Percentiles rank a stretch among this genome's conserved stretches.
Conservation (phyloP, 2,113 vertebrate species). For the Mastomys natalensis region DNA sequence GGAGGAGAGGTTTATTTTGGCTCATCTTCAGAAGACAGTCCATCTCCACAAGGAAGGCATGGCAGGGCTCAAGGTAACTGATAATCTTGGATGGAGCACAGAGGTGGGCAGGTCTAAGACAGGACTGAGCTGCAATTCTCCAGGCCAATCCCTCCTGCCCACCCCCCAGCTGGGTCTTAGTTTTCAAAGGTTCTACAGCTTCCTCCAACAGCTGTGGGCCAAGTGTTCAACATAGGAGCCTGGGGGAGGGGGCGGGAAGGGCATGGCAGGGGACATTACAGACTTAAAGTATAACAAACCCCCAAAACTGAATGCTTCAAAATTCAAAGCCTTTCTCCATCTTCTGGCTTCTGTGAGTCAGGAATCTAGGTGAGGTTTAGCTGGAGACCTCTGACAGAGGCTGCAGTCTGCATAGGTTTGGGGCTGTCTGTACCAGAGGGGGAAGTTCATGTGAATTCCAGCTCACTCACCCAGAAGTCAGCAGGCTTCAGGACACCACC, state of each 20-base stretch:
- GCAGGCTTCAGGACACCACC: background rate
- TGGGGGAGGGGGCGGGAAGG: background rate
- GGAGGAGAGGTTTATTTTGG: background rate
- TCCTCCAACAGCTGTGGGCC: background rate
- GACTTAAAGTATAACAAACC: background rate
- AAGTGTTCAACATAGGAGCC: background rate
- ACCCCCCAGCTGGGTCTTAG: background rate
- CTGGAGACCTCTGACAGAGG: background rate
- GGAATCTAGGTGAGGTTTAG: background rate
- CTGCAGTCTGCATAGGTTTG: background rate
- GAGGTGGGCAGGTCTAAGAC: background rate
- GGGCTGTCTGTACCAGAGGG: background rate
- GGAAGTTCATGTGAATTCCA: background rate
- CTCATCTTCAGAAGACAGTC: background rate
- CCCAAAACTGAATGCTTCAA: background rate
- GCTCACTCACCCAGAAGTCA: background rate
- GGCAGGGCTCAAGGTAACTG: background rate
- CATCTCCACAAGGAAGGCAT: background rate
- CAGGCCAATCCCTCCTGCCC: background rate
- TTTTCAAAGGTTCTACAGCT: background rate
- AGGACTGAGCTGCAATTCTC: no score
- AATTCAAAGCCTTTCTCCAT: background rate
- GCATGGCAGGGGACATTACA: background rate
- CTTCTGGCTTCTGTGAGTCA: background rate
- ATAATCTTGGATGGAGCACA: background rate